Evolutionary conservation across 1,140 invertebrate species (phyloP), one percentile per base, ranked within the genome.

Genomic region (Telenomus remus): DNA sequence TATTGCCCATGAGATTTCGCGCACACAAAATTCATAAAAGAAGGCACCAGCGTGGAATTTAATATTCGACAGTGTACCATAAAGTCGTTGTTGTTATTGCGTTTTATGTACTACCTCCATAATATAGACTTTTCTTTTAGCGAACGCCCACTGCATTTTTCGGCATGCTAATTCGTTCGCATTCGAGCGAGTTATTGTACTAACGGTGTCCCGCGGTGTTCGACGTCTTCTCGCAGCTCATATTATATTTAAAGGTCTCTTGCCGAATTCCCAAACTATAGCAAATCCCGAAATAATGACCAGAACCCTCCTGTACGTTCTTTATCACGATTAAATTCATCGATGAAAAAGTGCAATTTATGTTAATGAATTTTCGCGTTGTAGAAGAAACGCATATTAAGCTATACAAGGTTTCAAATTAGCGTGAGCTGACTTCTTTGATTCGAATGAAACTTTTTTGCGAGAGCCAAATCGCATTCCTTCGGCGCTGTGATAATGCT

Each of bases 101-200:
- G 57, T 57, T 68, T 47, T 71, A 61, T 42, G 59, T 44, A 71
- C 63, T 72, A 42, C 53, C 60, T 69, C 42, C 54, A 73, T 77
- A 72, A 77, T 77, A 73, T 60, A 72, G 75, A 73, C 73, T 77
- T 77, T 77, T 69, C 75, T 72, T 51, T 63, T 59, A 51, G 60
- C 44, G 15, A 65, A 77, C 75, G 69, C 75, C 75, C 69, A 78
- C 75, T 55, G 63, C 16, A 72, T 69, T 68, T 69, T 69, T 78
- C 75, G 64, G 42, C 57, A 70, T 73, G 75, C 69, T 69, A 78
- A 78, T 72, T 60, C 56, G 50, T 66, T 64, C 47, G 56, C 35
- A 43, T 68, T 48, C 51, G 56, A 50, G 50, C 56, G 64, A 63
- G 71, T 74, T 69, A 75, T 59, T 53, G 46, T 59, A 69, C 69